Evolutionary conservation across 2,888 invertebrate species (phyloP).

Genomic region (Lagria hirta): DNA sequence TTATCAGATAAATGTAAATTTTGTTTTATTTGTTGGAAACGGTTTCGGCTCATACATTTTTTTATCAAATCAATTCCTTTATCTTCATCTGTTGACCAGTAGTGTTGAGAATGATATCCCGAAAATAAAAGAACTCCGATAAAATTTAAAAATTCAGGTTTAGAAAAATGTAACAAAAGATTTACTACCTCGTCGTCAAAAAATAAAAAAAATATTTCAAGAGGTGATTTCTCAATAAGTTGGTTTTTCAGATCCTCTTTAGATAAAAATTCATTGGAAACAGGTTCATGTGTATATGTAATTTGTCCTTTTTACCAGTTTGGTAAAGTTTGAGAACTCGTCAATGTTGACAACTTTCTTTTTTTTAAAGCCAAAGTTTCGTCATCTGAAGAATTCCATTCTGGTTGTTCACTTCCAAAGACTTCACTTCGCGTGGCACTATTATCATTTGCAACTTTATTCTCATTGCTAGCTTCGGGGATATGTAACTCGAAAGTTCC

Average conservation of each 20-base stretch:
- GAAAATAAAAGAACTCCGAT: constrained; percentile 15
- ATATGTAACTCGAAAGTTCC: constrained; percentile 30
- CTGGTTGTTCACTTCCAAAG: no score
- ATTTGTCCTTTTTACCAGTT: constrained; percentile 19
- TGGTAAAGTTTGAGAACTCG: no score
- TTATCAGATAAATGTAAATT: constrained; percentile 34
- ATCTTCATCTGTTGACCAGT: constrained; percentile 26
- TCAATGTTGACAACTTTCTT: no score
- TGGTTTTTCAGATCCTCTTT: constrained; percentile 17
- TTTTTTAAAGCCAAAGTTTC: no score
- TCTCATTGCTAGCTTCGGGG: no score
- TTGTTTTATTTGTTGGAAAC: constrained; percentile 31
- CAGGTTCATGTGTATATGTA: constrained; percentile 19
- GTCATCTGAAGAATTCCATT: no score
- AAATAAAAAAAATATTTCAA: constrained; percentile 26
- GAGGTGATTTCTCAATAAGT: constrained; percentile 23
- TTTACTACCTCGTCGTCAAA: constrained; percentile 25
- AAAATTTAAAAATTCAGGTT: constrained; percentile 6
- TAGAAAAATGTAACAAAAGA: constrained; percentile 11
- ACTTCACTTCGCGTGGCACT: no score
- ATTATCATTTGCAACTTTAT: no score
- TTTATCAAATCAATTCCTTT: constrained; percentile 15
- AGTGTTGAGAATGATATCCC: constrained; percentile 17
- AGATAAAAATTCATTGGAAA: constrained; percentile 16
- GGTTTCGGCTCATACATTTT: constrained; percentile 28